Conservation (phyloP, 2,888 invertebrate genomes). For the Alsophila aescularia region DNA sequence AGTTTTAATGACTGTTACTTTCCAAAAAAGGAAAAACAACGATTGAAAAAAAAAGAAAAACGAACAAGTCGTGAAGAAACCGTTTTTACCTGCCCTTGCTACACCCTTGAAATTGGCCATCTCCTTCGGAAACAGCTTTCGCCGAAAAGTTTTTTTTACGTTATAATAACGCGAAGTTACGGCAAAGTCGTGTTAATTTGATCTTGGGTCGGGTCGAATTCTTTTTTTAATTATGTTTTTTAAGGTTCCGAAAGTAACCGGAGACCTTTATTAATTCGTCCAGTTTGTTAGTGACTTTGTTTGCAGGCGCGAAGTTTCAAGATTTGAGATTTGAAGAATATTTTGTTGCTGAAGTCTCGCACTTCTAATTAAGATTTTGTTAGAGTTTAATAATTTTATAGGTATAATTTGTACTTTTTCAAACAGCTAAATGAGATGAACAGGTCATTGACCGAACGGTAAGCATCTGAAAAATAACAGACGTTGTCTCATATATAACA, state of each 20-base stretch:
- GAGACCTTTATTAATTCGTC: constrained; percentile 35
- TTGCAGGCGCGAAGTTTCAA: constrained; percentile 19
- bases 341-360: background rate
- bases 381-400: too few relatives aligned
- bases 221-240: constrained; percentile 38
- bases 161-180: constrained; percentile 49
- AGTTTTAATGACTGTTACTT: constrained; percentile 77
- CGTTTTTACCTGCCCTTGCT: constrained; percentile 37
- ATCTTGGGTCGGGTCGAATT: constrained; percentile 41
- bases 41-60: constrained; percentile 56
- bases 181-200: constrained; percentile 47
- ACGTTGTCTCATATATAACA: too few relatives aligned
- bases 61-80: constrained; percentile 50
- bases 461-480: constrained; percentile 1
- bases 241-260: constrained; percentile 22
- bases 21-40: constrained; percentile 46
- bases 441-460: background rate
- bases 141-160: constrained; percentile 35
- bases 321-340: constrained; percentile 11
- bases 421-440: background rate
- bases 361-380: background rate
- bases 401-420: too few relatives aligned
- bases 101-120: constrained; percentile 41
- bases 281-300: constrained; percentile 32
- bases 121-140: constrained; percentile 45